These are phyloP conservation scores for Hydraecia micacea DNA, from an alignment of 2,888 invertebrate genomes.

Conservation along the genomic window DNA sequence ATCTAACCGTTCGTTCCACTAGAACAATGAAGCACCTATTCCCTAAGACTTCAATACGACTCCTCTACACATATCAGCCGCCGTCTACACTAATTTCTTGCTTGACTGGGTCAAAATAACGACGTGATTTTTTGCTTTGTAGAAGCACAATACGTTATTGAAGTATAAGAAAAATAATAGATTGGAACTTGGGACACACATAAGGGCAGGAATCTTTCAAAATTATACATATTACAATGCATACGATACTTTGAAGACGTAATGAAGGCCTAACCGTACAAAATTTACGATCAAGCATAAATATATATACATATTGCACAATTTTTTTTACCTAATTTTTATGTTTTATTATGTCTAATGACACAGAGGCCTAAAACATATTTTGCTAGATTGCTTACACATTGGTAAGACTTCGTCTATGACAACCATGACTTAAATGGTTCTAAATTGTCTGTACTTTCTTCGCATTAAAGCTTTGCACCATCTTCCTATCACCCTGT, in stretches of 20 bases:
- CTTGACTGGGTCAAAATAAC: slow-evolving; percentile 49
- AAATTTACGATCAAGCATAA: not conserved
- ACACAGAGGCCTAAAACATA: no score
- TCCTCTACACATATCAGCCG: slow-evolving; percentile 6
- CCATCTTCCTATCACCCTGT: no score
- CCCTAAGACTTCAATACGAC: slow-evolving; percentile 25
- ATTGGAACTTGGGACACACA: slow-evolving; percentile 23
- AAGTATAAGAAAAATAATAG: slow-evolving; percentile 39
- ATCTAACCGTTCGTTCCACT: not conserved
- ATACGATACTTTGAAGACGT: not conserved
- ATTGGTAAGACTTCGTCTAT: no score
- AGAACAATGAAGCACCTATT: not conserved
- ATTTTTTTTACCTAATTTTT: no score
- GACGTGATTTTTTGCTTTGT: slow-evolving; percentile 41
- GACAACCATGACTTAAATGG: no score
- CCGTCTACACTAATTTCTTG: slow-evolving; percentile 37
- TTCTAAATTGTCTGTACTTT: no score
- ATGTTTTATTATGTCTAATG: no score
- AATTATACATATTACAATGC: not conserved
- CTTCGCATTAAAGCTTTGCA: no score
- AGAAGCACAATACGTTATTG: slow-evolving; percentile 22
- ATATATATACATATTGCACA: not conserved
- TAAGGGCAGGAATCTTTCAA: not conserved
- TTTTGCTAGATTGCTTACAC: no score
- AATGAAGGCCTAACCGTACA: not conserved